Evolutionary conservation across 2,113 vertebrate genomes (phyloP), one percentile per base, ranked within the genome.

Genomic region (Archilochus colubris): DNA sequence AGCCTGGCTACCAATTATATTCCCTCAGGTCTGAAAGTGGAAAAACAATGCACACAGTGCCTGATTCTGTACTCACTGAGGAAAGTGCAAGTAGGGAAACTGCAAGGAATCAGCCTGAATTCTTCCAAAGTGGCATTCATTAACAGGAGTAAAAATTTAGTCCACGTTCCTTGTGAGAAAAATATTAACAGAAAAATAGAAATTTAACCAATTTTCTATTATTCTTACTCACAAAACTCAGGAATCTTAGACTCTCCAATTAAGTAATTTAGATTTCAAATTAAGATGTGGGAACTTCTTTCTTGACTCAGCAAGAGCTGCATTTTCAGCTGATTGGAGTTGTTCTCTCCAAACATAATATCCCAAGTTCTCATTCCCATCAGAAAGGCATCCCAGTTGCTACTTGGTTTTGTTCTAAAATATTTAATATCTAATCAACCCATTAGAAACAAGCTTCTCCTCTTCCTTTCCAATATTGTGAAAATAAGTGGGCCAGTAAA

Each of bases 251-350:
- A 61, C 8, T 94, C 48, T 57, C 81, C 72, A 77, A 81, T 75
- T 89, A 82, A 66, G 33, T 33, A 66, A 86, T 91, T 91, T 75
- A 78, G 61, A 62, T 81, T 83, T 86, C 61, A 88, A 95, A 70
- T 86, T 80, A 38, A 61, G 72, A 40, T 88, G 77, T 89, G 88
- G 21, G 70, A 80, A 77, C 88, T 23, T 80, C 72, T 83, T 78
- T 72, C 67, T 88, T 80, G 70, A 86, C 59, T 88, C n/a, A 53
- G 75, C 30, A 59, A 55, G 68, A 43, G 50, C 3, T 0, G 0
- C 19, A 57, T 81, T 92, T 83, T 46, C 46, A 78, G 44, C 27
- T 88, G 88, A 89, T 3, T 51, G 61, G 33, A 57, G 51, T 16
- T 78, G 68, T 88, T 83, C 43, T 88, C 36, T 93, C 59, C 82